Percentiles rank a stretch among this genome's conserved stretches.
Conservation (phyloP, 2,888 invertebrate species). For the Nomada hirtipes region DNA sequence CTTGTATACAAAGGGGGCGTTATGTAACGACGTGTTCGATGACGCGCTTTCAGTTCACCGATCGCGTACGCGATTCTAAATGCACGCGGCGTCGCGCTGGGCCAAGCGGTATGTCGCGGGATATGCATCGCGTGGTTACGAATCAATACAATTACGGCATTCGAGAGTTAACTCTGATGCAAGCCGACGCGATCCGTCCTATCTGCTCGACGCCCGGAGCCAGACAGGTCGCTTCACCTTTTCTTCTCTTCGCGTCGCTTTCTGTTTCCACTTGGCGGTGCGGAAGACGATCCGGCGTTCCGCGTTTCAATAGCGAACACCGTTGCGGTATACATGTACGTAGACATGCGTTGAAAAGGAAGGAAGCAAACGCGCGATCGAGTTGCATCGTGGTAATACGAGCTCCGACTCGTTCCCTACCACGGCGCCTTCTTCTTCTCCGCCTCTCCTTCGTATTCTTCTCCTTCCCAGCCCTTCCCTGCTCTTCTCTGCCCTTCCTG, state of each 20-base stretch:
- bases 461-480: neutral
- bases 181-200: conserved; percentile 46
- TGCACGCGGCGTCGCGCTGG: conserved; percentile 6
- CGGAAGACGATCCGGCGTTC: conserved; percentile 64
- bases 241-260: conserved; percentile 57
- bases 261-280: conserved; percentile 66
- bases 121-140: conserved; percentile 35
- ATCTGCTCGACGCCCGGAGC: conserved; percentile 18
- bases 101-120: conserved; percentile 12
- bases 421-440: neutral
- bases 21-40: conserved; percentile 16
- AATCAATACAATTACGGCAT: conserved; percentile 63
- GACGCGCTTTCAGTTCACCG: conserved; percentile 41
- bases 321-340: conserved; percentile 35
- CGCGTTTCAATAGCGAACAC: conserved; percentile 60
- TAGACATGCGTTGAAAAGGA: conserved; percentile 45
- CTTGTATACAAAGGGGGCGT: conserved; percentile 1
- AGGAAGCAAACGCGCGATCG: conserved; percentile 60
- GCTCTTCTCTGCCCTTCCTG: neutral
- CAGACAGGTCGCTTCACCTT: conserved; percentile 37
- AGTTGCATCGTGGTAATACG: conserved; percentile 62
- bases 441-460: neutral
- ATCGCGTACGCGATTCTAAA: conserved; percentile 42
- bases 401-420: conserved; percentile 36
- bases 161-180: conserved; percentile 58